Evolutionary conservation across 2,797 vertebrate genomes (phyloP).

Genomic region (Lepus oiostolus): DNA sequence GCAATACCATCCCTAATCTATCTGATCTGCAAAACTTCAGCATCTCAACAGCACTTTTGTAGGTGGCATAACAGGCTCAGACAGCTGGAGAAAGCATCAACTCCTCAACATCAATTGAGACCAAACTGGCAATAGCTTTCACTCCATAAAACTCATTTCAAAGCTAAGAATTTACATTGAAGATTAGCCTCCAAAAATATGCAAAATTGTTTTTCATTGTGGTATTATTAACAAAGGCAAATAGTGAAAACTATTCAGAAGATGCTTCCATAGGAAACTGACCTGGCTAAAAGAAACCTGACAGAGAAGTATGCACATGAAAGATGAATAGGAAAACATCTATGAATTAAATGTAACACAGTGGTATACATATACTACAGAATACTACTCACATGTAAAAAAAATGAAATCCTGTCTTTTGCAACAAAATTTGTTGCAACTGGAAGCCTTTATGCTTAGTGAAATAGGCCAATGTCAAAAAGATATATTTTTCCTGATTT

Average conservation of each 20-base stretch:
- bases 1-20: not conserved
- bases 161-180: not conserved
- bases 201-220: not conserved
- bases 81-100: not conserved
- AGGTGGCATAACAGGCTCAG: not conserved
- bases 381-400: no score
- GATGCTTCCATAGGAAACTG: not conserved
- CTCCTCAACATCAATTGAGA: not conserved
- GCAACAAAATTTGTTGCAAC: no score
- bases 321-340: not conserved
- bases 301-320: not conserved
- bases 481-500: no score
- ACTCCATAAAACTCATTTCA: not conserved
- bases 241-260: not conserved
- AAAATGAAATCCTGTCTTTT: no score
- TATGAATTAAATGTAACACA: not conserved
- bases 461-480: no score
- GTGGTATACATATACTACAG: no score
- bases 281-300: conserved; percentile 26
- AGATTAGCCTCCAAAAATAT: not conserved
- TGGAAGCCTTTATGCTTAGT: no score
- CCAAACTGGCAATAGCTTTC: not conserved
- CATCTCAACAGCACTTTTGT: not conserved
- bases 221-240: conserved; percentile 16
- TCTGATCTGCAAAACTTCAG: not conserved